Evolutionary conservation across 1,140 invertebrate species (phyloP).

Genomic region (Cephus cinctus): DNA sequence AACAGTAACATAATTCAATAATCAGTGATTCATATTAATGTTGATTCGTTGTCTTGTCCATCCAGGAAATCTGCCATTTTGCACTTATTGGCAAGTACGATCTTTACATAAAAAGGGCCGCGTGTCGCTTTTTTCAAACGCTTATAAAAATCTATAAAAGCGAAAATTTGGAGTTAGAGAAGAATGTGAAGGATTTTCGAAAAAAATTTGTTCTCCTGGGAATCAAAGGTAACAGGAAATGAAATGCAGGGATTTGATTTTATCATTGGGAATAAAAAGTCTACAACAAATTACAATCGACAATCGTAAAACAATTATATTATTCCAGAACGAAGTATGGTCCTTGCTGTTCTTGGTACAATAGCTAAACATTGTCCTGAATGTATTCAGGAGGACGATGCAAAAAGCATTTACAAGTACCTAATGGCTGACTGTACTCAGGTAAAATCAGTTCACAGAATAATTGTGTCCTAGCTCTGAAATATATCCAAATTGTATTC

Average conservation of each 20-base stretch:
- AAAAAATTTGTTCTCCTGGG: slow-evolving; percentile 2
- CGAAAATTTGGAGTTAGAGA: slow-evolving; percentile 20
- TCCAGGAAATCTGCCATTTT: slow-evolving; percentile 27
- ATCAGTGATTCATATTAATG: neutral
- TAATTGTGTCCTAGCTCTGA: no score
- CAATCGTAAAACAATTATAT: slow-evolving; percentile 8
- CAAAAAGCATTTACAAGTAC: slow-evolving; percentile 14
- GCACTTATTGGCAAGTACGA: slow-evolving; percentile 17
- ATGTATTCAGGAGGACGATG: neutral
- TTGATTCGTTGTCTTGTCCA: no score
- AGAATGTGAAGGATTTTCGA: slow-evolving; percentile 20
- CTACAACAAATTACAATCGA: neutral
- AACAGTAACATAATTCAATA: neutral
- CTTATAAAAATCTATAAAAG: slow-evolving; percentile 26
- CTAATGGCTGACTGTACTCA: slow-evolving; percentile 21
- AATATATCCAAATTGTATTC: no score
- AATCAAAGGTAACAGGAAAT: slow-evolving; percentile 1
- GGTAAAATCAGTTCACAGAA: slow-evolving; percentile 28
- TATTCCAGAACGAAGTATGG: slow-evolving; percentile 17
- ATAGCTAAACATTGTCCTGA: slow-evolving; percentile 23
- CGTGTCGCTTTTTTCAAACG: slow-evolving; percentile 22
- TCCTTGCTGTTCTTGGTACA: slow-evolving; percentile 17
- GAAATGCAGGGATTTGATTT: slow-evolving; percentile 13
- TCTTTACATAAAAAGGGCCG: slow-evolving; percentile 20
- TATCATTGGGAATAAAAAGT: slow-evolving; percentile 13